Evolutionary conservation across 2,797 vertebrate genomes (phyloP), one percentile per base, ranked within the genome.

Genomic region (Rousettus madagascariensis): DNA sequence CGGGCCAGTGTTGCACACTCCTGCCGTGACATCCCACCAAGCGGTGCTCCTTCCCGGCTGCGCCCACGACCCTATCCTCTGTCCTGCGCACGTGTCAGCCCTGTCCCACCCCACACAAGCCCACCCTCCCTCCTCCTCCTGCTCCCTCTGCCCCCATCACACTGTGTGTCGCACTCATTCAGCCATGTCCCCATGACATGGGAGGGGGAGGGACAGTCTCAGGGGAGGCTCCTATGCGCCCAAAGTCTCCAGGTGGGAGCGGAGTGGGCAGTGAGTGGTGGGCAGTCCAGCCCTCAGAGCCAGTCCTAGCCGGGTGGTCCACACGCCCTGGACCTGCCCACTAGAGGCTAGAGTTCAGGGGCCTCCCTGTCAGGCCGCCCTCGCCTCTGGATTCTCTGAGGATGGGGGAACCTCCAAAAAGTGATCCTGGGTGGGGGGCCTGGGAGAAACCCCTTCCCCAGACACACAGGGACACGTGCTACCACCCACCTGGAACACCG

Each of bases 401-500:
- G 1, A 36, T 38, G 43, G 72, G 1, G 19, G 8, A 71, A 53
- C 55, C 53, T n/a, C 41, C 24, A 13, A 57, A 57, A 41, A 49
- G 17, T 0, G 2, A 43, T 6, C 7, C 30, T 3, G 53, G 17
- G 22, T 6, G 2, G 49, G 1, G 0, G 33, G 22, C n/a, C 41
- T 9, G n/a, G 71, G 41, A 66, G 68, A 6, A 46, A 0, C 41
- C 26, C 12, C 65, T 57, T 8, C 51, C 41, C 30, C 6, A 1
- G 19, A 22, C 36, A 74, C 12, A 1, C 0, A 0, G 0, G 68
- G 77, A 36, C 22, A 5, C 10, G 1, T 22, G 30, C 87, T 1
- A 20, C 80, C 4, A 41, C 97, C 97, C 96, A 99, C 99, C 99
- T 99, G 99, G 96, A 99, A 99, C 78, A 99, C 99, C 0, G 99